phyloP scores from a whole-genome alignment of 2,797 vertebrate genomes.

The Lacerta agilis region DNA sequence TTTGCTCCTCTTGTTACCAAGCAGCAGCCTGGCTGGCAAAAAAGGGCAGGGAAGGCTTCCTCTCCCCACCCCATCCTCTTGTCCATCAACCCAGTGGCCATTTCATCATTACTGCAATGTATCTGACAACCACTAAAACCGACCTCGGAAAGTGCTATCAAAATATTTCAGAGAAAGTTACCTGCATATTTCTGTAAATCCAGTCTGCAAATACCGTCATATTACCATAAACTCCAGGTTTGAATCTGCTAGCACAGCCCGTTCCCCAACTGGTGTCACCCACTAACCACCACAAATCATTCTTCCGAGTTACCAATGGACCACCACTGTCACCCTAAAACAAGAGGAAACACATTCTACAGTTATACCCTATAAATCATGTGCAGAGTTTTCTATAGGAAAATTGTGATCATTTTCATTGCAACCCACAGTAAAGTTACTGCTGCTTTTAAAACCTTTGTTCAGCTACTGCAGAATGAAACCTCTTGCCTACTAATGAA shows the following conservation, averaged over 20 bases:
- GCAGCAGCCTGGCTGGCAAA: neutral
- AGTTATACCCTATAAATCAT: neutral
- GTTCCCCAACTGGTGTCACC: conserved; percentile 86
- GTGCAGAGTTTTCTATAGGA: neutral
- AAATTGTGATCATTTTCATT: neutral
- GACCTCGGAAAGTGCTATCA: neutral
- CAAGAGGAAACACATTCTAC: neutral
- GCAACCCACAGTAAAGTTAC: too few species aligned
- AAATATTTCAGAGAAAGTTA: conserved; percentile 37
- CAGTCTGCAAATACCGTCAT: conserved; percentile 83
- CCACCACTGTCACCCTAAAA: conserved; percentile 85
- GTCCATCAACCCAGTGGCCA: too few species aligned
- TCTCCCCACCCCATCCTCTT: neutral
- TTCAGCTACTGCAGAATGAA: neutral
- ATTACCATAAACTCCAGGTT: conserved; percentile 85
- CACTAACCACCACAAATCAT: conserved; percentile 85
- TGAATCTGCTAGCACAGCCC: conserved; percentile 76
- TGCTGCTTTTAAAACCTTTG: neutral
- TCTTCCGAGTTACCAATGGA: conserved; percentile 82
- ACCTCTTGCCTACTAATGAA: neutral
- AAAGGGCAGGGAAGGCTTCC: neutral
- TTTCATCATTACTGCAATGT: neutral
- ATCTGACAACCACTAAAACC: neutral
- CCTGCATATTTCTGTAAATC: conserved; percentile 89
- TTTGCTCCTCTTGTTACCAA: neutral